Percentiles rank a stretch among this genome's conserved stretches.
Evolutionary conservation across 2,797 vertebrate species (phyloP).

Genomic region (Antennarius maculatus): DNA sequence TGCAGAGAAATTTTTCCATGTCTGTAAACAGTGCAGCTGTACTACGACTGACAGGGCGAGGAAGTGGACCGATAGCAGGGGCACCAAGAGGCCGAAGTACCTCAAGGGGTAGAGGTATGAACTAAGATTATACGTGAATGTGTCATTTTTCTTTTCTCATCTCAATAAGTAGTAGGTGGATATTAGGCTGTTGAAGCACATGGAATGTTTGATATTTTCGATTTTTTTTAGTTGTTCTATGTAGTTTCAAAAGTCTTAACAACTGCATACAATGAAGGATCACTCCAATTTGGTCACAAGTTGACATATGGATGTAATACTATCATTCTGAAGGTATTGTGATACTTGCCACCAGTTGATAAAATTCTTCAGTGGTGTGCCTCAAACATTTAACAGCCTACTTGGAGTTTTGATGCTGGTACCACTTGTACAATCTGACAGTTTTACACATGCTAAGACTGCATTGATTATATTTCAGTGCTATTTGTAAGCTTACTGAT

Average conservation of each 20-base stretch:
- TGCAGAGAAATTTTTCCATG: constrained; percentile 99
- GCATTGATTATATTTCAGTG: not conserved
- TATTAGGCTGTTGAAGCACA: not conserved
- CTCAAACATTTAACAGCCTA: constrained; percentile 4
- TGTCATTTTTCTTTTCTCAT: constrained; percentile 6
- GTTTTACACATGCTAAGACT: not conserved
- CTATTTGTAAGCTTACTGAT: no score
- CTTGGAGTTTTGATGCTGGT: not conserved
- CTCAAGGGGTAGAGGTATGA: constrained; percentile 94
- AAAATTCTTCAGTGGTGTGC: constrained; percentile 5
- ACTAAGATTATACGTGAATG: not conserved
- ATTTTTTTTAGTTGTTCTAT: constrained; percentile 4
- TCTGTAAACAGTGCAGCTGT: constrained; percentile 99
- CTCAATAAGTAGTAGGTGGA: not conserved
- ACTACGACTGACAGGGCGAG: constrained; percentile 93
- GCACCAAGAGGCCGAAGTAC: constrained; percentile 97
- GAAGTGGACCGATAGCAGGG: constrained; percentile 90
- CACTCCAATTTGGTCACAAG: constrained; percentile 22
- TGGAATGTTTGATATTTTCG: not conserved
- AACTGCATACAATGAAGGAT: constrained; percentile 36
- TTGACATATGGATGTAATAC: constrained; percentile 35
- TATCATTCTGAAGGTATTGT: constrained; percentile 24
- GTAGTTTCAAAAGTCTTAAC: constrained; percentile 21
- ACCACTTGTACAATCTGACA: not conserved
- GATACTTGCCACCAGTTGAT: constrained; percentile 28